These are phyloP conservation scores for Ectemnius cavifrons DNA, from an alignment of 2,888 invertebrate species.

Conservation along the genomic window DNA sequence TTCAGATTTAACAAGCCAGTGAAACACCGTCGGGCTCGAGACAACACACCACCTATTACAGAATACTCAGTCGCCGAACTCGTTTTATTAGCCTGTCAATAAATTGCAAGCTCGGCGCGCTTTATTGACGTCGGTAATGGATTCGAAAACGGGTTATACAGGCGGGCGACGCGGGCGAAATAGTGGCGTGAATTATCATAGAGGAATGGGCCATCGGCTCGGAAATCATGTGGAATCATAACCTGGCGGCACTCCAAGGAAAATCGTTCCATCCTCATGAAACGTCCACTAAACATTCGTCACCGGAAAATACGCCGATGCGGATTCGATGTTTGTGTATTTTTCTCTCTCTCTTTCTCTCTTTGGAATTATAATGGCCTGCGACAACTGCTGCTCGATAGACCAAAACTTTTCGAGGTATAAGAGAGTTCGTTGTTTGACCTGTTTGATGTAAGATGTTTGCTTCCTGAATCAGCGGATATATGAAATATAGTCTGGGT, in stretches of 20 bases:
- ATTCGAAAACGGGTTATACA: not conserved
- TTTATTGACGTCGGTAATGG: not conserved
- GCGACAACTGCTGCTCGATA: not conserved
- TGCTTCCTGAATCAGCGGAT: too few species aligned
- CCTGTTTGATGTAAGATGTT: too few species aligned
- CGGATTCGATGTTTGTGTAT: too few species aligned
- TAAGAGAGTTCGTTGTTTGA: too few species aligned
- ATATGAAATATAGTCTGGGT: too few species aligned
- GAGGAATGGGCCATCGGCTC: not conserved
- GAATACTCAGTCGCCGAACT: too few species aligned
- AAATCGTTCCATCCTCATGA: conserved; percentile 2
- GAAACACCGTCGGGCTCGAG: too few species aligned
- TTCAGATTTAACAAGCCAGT: too few species aligned
- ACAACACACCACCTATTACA: too few species aligned
- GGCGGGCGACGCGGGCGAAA: not conserved
- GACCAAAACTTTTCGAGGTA: not conserved
- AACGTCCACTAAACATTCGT: not conserved
- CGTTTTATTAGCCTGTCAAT: too few species aligned
- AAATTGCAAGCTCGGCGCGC: not conserved
- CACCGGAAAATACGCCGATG: not conserved
- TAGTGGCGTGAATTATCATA: not conserved
- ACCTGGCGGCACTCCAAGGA: conserved; percentile 2
- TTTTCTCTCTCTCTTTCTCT: too few species aligned
- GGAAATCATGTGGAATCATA: not conserved
- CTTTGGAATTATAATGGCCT: too few species aligned